These are phyloP conservation scores for Serranus cabrilla DNA, from an alignment of 2,797 vertebrate species.

Conservation along the genomic window DNA sequence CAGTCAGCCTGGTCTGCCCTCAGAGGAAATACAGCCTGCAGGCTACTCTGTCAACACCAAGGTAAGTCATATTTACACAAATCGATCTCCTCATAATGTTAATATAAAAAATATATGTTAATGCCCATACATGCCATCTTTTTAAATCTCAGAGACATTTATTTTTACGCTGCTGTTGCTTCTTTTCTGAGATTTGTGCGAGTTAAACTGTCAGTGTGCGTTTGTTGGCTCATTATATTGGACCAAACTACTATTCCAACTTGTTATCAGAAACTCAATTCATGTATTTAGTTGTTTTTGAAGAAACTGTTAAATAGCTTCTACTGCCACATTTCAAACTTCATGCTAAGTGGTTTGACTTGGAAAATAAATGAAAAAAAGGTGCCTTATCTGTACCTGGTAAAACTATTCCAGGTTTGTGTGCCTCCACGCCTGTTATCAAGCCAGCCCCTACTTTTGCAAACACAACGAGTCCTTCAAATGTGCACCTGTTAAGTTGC, in stretches of 20 bases:
- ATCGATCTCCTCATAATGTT: background rate
- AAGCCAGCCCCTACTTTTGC: slow-evolving; percentile 44
- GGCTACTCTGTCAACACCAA: slow-evolving; percentile 38
- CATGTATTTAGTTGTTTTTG: background rate
- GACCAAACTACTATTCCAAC: background rate
- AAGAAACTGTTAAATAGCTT: background rate
- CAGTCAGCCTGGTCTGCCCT: slow-evolving; percentile 58
- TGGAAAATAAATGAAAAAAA: background rate
- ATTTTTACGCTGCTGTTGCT: background rate
- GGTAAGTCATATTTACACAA: slow-evolving; percentile 52
- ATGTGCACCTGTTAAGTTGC: slow-evolving; percentile 30
- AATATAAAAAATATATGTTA: background rate
- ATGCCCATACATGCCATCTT: background rate
- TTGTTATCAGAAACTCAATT: background rate
- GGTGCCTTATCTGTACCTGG: background rate
- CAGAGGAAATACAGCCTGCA: slow-evolving; percentile 58
- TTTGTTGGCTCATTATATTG: background rate
- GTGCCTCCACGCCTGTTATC: slow-evolving; percentile 23
- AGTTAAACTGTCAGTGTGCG: background rate
- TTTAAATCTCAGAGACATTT: background rate
- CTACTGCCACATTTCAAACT: slow-evolving; percentile 3
- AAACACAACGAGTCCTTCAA: slow-evolving; percentile 49
- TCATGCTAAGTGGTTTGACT: background rate
- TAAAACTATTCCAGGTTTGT: slow-evolving; percentile 6
- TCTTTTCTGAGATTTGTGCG: background rate